These are phyloP conservation scores for Lamproptera curius DNA, from an alignment of 2,888 invertebrate species.

Conservation along the genomic window DNA sequence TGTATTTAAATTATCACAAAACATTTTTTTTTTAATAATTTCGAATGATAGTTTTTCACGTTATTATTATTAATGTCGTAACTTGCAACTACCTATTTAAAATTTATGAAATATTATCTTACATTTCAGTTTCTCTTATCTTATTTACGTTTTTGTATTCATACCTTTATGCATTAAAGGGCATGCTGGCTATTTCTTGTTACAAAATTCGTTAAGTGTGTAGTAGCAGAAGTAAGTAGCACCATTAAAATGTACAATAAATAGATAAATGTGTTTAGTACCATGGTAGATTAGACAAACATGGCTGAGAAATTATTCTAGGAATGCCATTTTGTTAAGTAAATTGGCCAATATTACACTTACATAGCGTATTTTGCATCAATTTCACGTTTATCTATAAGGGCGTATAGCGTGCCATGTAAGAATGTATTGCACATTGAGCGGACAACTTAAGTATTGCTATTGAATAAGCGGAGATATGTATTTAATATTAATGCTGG, in stretches of 20 bases:
- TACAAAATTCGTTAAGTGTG: too few species aligned
- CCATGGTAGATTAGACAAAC: constrained; percentile 1
- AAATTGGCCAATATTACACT: constrained; percentile 1
- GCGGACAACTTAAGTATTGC: not conserved
- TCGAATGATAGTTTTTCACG: too few species aligned
- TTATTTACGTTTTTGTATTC: too few species aligned
- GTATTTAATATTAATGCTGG: not conserved
- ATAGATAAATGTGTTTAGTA: not conserved
- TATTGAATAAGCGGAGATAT: not conserved
- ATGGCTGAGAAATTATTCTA: not conserved
- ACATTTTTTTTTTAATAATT: too few species aligned
- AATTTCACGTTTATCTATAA: constrained; percentile 2
- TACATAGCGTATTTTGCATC: constrained; percentile 3
- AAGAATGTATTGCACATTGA: not conserved
- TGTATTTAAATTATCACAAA: too few species aligned
- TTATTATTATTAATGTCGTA: too few species aligned
- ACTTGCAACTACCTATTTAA: too few species aligned
- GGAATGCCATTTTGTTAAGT: not conserved
- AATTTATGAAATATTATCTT: too few species aligned
- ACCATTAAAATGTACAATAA: not conserved
- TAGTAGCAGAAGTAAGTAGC: too few species aligned
- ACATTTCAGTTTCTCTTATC: too few species aligned
- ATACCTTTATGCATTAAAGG: too few species aligned
- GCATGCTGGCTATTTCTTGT: too few species aligned
- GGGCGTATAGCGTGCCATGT: not conserved